Evolutionary conservation across 2,888 invertebrate species (phyloP), one percentile per base, ranked within the genome.

Genomic region (Podotricha telesiphe): DNA sequence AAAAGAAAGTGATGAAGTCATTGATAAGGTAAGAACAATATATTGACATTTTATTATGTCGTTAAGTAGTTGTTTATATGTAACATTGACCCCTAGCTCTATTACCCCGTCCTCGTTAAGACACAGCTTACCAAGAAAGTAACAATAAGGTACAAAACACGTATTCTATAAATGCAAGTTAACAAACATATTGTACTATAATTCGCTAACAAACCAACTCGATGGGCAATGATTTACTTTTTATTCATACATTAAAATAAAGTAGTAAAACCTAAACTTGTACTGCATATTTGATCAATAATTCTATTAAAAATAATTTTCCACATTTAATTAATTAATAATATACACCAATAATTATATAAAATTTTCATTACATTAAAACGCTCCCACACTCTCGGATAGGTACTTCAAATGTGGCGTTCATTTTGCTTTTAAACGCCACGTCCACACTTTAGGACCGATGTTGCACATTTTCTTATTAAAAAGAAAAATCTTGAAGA

Each of bases 301-400:
- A 73, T 82, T 84, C 83, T 85, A 85, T 82, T 82, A 70, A 84
- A 86, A 88, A 87, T 86, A 86, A 82, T 77, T 82, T 84, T 86
- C 80, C 86, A 87, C 86, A 86, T 87, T 86, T 83, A 55, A 34
- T 55, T 55, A 55, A 55, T 55, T 55, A 55, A 55, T 55, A 87
- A 88, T 86, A 86, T 87, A 89, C 88, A 88, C 83, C 80, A 84
- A 88, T 86, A 87, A 87, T 84, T 83, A 84, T 87, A 88, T 87
- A 86, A 88, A 86, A 86, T 82, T 84, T 78, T 81, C 50, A 67
- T 67, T 47, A 69, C 65, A 68, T 55, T 48, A 68, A 59, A 34
- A 77, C 74, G 74, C 76, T 28, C 6, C n/a, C 28, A 77, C 67
- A 67, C 72, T 69, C 56, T 67, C 75, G 50, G n/a, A 42, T 51